A percentile compares a stretch with the other conserved stretches of the same genome.
Evolutionary conservation across 2,797 vertebrate genomes (phyloP).

Genomic region (Danio albolineatus): DNA sequence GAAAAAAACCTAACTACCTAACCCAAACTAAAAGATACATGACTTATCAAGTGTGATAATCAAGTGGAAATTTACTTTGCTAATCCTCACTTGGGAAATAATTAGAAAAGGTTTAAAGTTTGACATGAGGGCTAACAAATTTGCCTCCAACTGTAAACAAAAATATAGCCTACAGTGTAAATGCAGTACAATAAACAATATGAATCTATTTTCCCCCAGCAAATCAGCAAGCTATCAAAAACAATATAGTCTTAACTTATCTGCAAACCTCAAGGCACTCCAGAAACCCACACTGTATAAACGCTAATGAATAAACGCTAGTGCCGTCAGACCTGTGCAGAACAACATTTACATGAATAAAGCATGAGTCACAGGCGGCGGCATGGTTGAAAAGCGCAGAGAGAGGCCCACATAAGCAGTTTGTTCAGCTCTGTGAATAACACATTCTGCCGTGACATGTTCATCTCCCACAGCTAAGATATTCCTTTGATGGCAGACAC

Average conservation of each 20-base stretch:
- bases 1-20: no score
- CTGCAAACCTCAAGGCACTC: neutral
- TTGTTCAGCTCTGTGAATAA: slow-evolving; percentile 4
- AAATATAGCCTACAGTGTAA: no score
- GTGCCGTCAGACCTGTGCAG: neutral
- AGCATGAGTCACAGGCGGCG: slow-evolving; percentile 15
- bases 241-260: neutral
- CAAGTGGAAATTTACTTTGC: no score
- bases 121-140: no score
- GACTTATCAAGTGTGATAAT: no score
- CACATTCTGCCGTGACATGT: slow-evolving; percentile 10
- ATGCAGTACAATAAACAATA: neutral
- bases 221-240: neutral
- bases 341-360: slow-evolving; percentile 11
- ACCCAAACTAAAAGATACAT: no score
- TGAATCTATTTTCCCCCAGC: neutral
- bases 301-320: neutral
- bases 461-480: slow-evolving; percentile 26
- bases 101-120: no score
- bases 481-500: slow-evolving; percentile 42
- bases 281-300: neutral
- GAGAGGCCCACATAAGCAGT: neutral
- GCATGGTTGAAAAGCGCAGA: neutral
- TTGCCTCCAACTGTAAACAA: no score
- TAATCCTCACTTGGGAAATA: no score